Conservation (phyloP, 2,797 vertebrate species). For the Peromyscus attwateri region DNA sequence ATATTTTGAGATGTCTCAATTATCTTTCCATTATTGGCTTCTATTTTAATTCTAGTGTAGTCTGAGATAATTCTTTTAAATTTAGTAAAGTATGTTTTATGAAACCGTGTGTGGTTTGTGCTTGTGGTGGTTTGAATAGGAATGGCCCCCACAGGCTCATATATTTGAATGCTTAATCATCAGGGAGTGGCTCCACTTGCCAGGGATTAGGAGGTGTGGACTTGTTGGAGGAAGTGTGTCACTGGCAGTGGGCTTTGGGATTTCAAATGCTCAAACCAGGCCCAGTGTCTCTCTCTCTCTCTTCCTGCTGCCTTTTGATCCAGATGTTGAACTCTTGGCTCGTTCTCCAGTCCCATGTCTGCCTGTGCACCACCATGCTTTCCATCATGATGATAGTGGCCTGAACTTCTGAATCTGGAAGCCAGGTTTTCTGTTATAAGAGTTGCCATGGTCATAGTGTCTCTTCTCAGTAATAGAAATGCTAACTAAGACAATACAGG, state of each 20-base stretch:
- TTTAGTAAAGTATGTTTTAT: background rate
- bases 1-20: background rate
- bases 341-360: background rate
- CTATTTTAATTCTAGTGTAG: constrained; percentile 12
- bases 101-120: background rate
- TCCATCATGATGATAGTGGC: background rate
- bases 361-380: background rate
- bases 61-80: background rate
- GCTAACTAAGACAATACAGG: background rate
- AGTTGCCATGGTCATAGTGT: too few relatives aligned
- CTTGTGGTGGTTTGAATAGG: background rate
- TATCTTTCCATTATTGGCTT: constrained; percentile 29
- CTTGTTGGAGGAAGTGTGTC: too few relatives aligned
- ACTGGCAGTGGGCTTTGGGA: too few relatives aligned
- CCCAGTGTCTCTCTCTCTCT: background rate
- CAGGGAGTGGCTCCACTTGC: too few relatives aligned
- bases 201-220: too few relatives aligned
- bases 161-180: too few relatives aligned
- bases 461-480: too few relatives aligned
- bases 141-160: too few relatives aligned
- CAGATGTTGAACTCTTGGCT: background rate
- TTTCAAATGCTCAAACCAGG: too few relatives aligned
- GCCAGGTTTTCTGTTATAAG: background rate
- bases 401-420: background rate
- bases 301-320: background rate